These are phyloP conservation scores for Platyscapa corneri DNA, from an alignment of 1,140 invertebrate species.

Conservation along the genomic window DNA sequence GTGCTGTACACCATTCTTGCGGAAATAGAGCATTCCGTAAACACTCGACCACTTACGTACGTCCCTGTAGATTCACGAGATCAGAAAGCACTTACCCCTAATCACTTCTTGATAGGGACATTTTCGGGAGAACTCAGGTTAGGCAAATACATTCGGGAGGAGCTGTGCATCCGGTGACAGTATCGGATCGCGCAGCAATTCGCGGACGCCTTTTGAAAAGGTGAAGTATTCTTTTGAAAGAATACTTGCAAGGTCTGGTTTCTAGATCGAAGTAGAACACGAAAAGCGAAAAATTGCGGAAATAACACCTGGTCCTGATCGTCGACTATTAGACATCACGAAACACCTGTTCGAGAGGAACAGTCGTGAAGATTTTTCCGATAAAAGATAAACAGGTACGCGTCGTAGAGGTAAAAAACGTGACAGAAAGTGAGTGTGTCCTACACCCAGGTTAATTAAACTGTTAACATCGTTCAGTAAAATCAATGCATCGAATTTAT, in stretches of 20 bases:
- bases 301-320: conserved; percentile 29
- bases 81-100: conserved; percentile 53
- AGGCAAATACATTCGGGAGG: background rate
- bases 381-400: background rate
- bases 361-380: background rate
- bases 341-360: background rate
- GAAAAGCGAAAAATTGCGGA: background rate
- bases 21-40: conserved; percentile 27
- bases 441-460: background rate
- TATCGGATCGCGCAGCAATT: conserved; percentile 45
- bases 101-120: conserved; percentile 61
- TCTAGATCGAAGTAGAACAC: conserved; percentile 37
- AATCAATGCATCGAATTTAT: no score
- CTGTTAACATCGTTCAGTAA: no score
- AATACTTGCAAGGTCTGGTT: conserved; percentile 57
- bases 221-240: conserved; percentile 56
- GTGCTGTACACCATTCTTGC: background rate
- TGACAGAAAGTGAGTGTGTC: background rate
- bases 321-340: background rate
- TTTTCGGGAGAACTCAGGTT: conserved; percentile 24
- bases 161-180: background rate
- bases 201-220: conserved; percentile 57
- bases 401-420: background rate
- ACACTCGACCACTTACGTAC: conserved; percentile 32
- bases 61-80: conserved; percentile 52